A percentile compares a stretch with the other conserved stretches of the same genome.
Evolutionary conservation across 1,140 invertebrate genomes (phyloP).

Genomic region (Idris sp.): DNA sequence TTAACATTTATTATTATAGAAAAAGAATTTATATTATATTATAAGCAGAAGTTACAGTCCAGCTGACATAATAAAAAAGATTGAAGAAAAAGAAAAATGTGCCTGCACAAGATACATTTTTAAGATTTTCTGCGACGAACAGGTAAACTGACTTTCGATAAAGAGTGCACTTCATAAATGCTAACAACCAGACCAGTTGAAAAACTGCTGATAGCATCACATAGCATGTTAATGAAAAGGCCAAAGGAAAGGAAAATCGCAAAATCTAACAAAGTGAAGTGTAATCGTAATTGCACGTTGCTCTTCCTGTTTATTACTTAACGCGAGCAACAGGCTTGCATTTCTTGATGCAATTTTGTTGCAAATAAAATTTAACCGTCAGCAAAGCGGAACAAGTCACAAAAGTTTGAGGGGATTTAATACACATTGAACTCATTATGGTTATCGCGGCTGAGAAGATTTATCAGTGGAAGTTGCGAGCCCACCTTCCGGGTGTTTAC

Average conservation of each 20-base stretch:
- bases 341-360: too few relatives aligned
- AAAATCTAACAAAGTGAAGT: slow-evolving; percentile 30
- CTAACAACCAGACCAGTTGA: slow-evolving; percentile 50
- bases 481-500: slow-evolving; percentile 20
- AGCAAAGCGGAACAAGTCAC: slow-evolving; percentile 8
- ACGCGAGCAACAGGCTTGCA: slow-evolving; percentile 12
- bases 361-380: too few relatives aligned
- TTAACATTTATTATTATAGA: slow-evolving; percentile 1
- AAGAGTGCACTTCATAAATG: slow-evolving; percentile 41
- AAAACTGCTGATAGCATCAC: slow-evolving; percentile 43
- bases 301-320: slow-evolving; percentile 45
- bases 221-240: slow-evolving; percentile 42
- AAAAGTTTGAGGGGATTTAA: slow-evolving; percentile 4
- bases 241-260: slow-evolving; percentile 21
- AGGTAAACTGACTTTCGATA: slow-evolving; percentile 38
- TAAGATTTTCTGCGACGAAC: slow-evolving; percentile 17
- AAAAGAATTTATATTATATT: too few relatives aligned
- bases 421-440: slow-evolving; percentile 16
- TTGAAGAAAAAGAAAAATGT: slow-evolving; percentile 21
- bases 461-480: slow-evolving; percentile 30
- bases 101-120: slow-evolving; percentile 3
- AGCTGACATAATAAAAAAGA: too few relatives aligned
- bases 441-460: slow-evolving; percentile 40
- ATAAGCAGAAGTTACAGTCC: too few relatives aligned
- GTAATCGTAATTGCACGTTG: slow-evolving; percentile 30